These are phyloP conservation scores for Diarsia brunnea DNA, from an alignment of 2,888 invertebrate species.

Conservation along the genomic window DNA sequence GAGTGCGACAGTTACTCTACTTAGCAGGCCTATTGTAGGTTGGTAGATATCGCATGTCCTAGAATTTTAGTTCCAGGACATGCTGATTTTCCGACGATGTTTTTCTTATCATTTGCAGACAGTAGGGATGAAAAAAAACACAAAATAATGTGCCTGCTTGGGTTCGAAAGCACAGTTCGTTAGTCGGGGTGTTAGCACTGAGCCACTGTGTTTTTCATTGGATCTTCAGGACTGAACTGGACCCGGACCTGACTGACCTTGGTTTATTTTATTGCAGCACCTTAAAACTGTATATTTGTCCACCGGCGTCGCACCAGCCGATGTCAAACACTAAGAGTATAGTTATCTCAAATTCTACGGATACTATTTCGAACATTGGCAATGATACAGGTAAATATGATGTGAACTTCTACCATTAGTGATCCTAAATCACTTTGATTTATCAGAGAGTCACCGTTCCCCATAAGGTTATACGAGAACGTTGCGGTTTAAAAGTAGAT, in stretches of 20 bases:
- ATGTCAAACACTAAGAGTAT: not conserved
- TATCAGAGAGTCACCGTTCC: not conserved
- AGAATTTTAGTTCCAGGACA: too few species aligned
- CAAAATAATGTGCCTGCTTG: not conserved
- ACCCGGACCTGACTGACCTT: not conserved
- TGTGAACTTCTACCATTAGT: not conserved
- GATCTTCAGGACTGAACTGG: too few species aligned
- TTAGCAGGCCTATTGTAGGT: too few species aligned
- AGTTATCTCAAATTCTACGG: constrained; percentile 5
- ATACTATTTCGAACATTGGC: not conserved
- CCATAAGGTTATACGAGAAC: too few species aligned
- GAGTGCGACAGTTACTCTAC: too few species aligned
- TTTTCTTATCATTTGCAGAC: too few species aligned
- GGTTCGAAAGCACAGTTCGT: not conserved
- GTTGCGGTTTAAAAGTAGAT: too few species aligned
- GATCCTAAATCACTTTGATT: not conserved
- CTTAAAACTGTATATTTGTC: constrained; percentile 81
- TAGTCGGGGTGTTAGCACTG: too few species aligned
- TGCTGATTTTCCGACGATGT: too few species aligned
- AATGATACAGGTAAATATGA: constrained; percentile 10
- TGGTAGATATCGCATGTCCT: too few species aligned
- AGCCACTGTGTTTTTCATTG: too few species aligned
- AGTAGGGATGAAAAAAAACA: too few species aligned
- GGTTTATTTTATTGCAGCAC: constrained; percentile 74
- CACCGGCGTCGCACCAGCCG: constrained; percentile 66